Percentiles rank a stretch among this genome's conserved stretches.
phyloP scores from a whole-genome alignment of 1,140 invertebrate species.

The Anastrepha ludens region DNA sequence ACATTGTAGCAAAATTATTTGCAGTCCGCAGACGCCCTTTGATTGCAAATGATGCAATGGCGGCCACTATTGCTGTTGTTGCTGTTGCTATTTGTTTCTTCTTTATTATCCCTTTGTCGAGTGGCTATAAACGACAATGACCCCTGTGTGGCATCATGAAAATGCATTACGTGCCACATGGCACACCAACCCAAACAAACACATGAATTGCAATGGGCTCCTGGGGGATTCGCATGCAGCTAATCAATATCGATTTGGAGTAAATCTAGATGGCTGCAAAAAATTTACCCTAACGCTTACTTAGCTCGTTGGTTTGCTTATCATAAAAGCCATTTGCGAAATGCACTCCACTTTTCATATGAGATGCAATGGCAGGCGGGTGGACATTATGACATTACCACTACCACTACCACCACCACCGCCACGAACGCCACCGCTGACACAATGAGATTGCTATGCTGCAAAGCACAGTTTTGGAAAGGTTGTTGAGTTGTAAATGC shows the following conservation, averaged over 20 bases:
- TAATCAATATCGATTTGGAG: conserved; percentile 51
- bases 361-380: not conserved
- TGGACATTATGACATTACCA: not conserved
- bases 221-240: conserved; percentile 32
- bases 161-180: conserved; percentile 39
- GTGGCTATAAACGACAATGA: conserved; percentile 19
- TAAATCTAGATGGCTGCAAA: conserved; percentile 11
- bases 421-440: not conserved
- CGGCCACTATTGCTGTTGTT: not conserved
- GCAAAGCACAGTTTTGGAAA: not conserved
- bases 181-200: not conserved
- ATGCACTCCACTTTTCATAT: conserved; percentile 32
- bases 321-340: conserved; percentile 44
- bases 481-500: conserved; percentile 18
- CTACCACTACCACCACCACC: not conserved
- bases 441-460: not conserved
- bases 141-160: conserved; percentile 41
- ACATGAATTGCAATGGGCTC: conserved; percentile 3
- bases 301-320: conserved; percentile 45
- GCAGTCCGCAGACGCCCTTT: not conserved
- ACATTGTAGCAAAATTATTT: conserved; percentile 10
- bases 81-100: not conserved
- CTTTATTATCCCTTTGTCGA: conserved; percentile 28
- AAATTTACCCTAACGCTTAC: not conserved
- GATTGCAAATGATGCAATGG: not conserved